Conservation (phyloP, 2,797 vertebrate genomes). For the Tarsius wallacei region DNA sequence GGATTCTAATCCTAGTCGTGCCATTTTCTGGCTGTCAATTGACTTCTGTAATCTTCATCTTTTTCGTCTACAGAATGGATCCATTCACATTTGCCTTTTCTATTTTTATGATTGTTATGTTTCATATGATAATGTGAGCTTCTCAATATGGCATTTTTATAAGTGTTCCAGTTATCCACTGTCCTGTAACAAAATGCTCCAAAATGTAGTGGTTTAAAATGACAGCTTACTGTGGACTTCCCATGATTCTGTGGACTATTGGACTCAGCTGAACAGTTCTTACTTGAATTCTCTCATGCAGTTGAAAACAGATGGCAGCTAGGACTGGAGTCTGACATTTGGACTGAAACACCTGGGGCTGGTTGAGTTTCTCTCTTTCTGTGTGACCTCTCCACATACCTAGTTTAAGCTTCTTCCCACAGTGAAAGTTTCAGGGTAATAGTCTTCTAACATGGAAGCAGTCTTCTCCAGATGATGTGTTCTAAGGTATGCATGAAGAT, state of each 20-base stretch:
- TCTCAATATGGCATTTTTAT: neutral
- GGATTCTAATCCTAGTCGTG: neutral
- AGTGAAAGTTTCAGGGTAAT: neutral
- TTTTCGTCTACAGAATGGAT: neutral
- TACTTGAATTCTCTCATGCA: neutral
- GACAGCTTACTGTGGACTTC: neutral
- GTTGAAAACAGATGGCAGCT: neutral
- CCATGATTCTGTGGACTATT: fast-evolving
- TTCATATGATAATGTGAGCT: neutral
- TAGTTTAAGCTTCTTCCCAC: neutral
- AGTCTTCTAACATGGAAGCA: neutral
- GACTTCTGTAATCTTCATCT: neutral
- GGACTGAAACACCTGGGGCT: neutral
- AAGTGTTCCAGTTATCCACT: neutral
- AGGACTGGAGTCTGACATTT: neutral
- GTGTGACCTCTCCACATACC: neutral
- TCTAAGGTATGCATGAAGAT: neutral
- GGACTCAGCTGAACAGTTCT: neutral
- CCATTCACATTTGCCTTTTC: neutral
- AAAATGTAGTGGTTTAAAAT: neutral
- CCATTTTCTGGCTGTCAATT: neutral
- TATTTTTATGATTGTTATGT: neutral
- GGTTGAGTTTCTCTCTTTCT: neutral
- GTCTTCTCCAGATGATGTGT: neutral
- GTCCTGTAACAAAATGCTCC: neutral